A percentile compares a stretch with the other conserved stretches of the same genome.
These are phyloP conservation scores for Stomatorhinus ivindoensis DNA, from an alignment of 2,113 vertebrate genomes.

Conservation along the genomic window DNA sequence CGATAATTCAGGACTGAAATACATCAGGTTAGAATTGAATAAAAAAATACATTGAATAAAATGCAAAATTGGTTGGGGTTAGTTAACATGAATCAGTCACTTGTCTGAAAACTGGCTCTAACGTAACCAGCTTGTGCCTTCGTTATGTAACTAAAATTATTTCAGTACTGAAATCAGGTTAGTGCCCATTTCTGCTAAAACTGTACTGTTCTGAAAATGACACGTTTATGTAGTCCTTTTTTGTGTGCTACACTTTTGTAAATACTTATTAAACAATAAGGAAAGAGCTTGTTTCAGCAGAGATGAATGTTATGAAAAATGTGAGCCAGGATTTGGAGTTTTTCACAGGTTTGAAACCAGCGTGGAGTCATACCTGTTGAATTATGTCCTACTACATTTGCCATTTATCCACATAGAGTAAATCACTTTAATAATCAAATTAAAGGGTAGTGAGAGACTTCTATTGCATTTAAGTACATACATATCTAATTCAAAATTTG, in stretches of 20 bases:
- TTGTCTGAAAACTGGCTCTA: constrained; percentile 59
- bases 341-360: constrained; percentile 23
- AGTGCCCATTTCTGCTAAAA: constrained; percentile 58
- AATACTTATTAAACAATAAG: constrained; percentile 25
- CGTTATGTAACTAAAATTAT: constrained; percentile 67
- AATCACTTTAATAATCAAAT: constrained; percentile 35
- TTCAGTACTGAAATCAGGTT: constrained; percentile 65
- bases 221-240: constrained; percentile 41
- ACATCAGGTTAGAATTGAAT: constrained; percentile 41
- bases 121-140: constrained; percentile 89
- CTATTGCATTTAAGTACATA: constrained; percentile 41
- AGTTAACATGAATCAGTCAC: constrained; percentile 50
- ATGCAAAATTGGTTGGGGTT: constrained; percentile 47
- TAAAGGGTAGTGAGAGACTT: constrained; percentile 42
- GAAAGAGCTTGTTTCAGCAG: constrained; percentile 3
- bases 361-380: constrained; percentile 28
- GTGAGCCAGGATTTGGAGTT: background rate
- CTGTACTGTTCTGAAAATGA: constrained; percentile 59
- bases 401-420: constrained; percentile 33
- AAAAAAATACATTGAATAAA: constrained; percentile 34
- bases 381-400: constrained; percentile 31
- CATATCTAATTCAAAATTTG: constrained; percentile 33
- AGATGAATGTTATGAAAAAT: background rate
- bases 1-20: constrained; percentile 51
- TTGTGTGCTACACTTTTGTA: constrained; percentile 52